Evolutionary conservation across 2,888 invertebrate genomes (phyloP), one percentile per base, ranked within the genome.

Genomic region (Rhamphomyia laevipes): DNA sequence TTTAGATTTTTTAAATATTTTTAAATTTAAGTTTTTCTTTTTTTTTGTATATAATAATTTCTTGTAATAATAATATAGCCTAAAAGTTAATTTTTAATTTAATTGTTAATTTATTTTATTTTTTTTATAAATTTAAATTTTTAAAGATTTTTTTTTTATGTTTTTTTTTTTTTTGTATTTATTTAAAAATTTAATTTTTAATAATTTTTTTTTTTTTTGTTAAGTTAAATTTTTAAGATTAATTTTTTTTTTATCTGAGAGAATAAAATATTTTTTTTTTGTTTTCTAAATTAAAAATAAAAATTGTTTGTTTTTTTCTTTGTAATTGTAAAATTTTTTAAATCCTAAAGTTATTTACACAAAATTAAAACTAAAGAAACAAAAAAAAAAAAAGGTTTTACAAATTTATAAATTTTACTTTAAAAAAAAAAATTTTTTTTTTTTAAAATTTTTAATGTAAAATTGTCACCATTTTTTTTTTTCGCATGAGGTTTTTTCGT

Each of bases 101-200:
- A n/a, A n/a, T n/a, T n/a, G n/a, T n/a, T n/a, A n/a, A n/a, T n/a
- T n/a, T 15, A 40, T 16, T 40, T 41, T 21, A 13, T 21, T 41
- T 41, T 4, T 13, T 41, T 50, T 43, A 46, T 48, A 50, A 43
- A 31, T 33, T 43, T 50, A 43, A 21, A 12, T 41, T 41, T 41
- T 41, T 23, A 21, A 21, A 52, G 7, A 11, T 23, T 27, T 42
- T 15, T 42, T 23, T 21, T 21, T 27, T 42, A 16, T 42, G 12
- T 16, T 18, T 40, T 40, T 16, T 40, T 11, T 40, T 40, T 2
- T 16, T 12, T n/a, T n/a, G n/a, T n/a, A n/a, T n/a, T n/a, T n/a
- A n/a, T 40, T 18, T 11, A 40, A 40, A 18, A 6, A 37, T n/a
- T n/a, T n/a, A n/a, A n/a, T n/a, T n/a, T n/a, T n/a, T n/a, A n/a